These are phyloP conservation scores for Caenorhabditis parvicauda DNA, from an alignment of 2,888 invertebrate species.

Conservation along the genomic window DNA sequence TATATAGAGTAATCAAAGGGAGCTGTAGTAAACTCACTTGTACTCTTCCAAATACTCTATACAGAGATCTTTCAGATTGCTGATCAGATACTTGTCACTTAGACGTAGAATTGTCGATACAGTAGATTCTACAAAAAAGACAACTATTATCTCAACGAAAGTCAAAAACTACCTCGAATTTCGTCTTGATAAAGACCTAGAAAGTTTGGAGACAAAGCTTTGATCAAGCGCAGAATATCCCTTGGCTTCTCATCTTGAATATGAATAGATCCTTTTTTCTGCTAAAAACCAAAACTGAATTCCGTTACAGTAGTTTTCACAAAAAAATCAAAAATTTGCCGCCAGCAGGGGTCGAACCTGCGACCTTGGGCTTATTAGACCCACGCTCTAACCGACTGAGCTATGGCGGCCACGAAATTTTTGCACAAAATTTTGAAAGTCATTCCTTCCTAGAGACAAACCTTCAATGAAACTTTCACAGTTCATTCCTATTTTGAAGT, in stretches of 20 bases:
- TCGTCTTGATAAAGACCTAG: slow-evolving; percentile 20
- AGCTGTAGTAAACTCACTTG: slow-evolving; percentile 7
- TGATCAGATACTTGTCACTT: slow-evolving; percentile 22
- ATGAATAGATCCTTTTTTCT: slow-evolving; percentile 6
- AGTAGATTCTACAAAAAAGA: slow-evolving; percentile 16
- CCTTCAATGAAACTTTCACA: slow-evolving; percentile 18
- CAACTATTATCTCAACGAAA: neutral
- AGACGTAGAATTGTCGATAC: slow-evolving; percentile 21
- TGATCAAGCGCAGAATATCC: slow-evolving; percentile 18
- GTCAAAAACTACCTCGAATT: slow-evolving; percentile 9
- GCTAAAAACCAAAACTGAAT: no score
- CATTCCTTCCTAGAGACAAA: neutral
- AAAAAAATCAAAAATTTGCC: slow-evolving; percentile 40
- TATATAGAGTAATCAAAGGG: neutral
- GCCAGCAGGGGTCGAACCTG: slow-evolving; percentile 55
- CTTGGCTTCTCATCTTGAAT: slow-evolving; percentile 19
- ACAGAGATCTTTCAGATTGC: slow-evolving; percentile 16
- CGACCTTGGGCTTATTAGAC: slow-evolving; percentile 60
- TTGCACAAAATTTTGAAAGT: neutral
- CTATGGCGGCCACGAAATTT: slow-evolving; percentile 48
- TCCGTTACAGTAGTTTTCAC: no score
- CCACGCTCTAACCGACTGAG: slow-evolving; percentile 61
- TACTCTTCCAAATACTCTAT: slow-evolving; percentile 18
- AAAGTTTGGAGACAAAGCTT: slow-evolving; percentile 17
- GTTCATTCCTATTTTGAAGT: slow-evolving; percentile 14